phyloP scores from a whole-genome alignment of 2,888 invertebrate genomes.

The Lasioglossum figueresi region DNA sequence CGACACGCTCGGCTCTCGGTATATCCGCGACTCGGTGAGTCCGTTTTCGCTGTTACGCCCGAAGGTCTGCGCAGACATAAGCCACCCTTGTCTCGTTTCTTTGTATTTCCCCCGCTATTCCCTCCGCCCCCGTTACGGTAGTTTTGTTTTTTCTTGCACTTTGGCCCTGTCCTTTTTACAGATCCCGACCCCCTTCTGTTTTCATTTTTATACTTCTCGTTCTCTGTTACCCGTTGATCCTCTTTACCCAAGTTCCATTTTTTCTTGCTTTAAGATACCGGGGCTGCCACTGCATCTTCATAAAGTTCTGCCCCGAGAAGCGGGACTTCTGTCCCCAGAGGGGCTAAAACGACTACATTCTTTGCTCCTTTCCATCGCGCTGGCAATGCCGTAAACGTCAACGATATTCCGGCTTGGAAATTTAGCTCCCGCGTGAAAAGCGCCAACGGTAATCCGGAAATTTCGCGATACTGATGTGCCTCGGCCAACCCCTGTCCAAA shows the following conservation, averaged over 20 bases:
- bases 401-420: conserved; percentile 25
- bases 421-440: conserved; percentile 15
- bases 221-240: conserved; percentile 38
- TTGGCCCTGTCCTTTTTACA: conserved; percentile 25
- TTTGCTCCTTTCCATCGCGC: conserved; percentile 24
- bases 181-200: conserved; percentile 24
- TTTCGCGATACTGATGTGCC: not conserved
- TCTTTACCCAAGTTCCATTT: conserved; percentile 25
- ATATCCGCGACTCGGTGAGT: conserved; percentile 43
- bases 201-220: conserved; percentile 38
- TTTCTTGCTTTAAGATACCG: conserved; percentile 28
- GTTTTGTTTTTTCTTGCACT: conserved; percentile 52
- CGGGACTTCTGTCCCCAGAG: conserved; percentile 56
- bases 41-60: conserved; percentile 30
- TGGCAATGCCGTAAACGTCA: conserved; percentile 26
- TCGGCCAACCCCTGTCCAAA: not conserved
- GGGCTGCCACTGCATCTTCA: conserved; percentile 35
- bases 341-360: conserved; percentile 68
- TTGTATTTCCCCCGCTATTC: conserved; percentile 39
- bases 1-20: conserved; percentile 35
- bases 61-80: conserved; percentile 37
- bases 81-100: conserved; percentile 41
- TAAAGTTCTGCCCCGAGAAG: conserved; percentile 30
- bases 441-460: not conserved
- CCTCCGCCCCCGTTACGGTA: not conserved